Evolutionary conservation across 2,888 invertebrate species (phyloP).

Genomic region (Drosophila tanythrix): DNA sequence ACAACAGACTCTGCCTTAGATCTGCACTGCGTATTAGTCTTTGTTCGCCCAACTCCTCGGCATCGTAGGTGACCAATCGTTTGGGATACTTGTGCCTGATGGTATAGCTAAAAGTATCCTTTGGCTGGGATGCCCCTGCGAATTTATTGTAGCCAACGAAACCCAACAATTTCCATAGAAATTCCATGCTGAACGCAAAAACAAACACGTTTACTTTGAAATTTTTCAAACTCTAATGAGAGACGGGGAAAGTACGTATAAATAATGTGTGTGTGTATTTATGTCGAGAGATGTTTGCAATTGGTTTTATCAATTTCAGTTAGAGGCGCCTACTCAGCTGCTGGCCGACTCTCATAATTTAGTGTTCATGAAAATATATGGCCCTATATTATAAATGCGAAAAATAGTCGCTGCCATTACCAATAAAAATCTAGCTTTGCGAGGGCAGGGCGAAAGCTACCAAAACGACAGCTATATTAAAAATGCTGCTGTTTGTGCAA

Average conservation of each 20-base stretch:
- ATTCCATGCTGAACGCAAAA: slow-evolving; percentile 27
- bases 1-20: slow-evolving; percentile 15
- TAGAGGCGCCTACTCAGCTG: slow-evolving; percentile 56
- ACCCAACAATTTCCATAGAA: slow-evolving; percentile 30
- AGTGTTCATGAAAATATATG: slow-evolving; percentile 79
- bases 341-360: slow-evolving; percentile 59
- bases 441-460: slow-evolving; percentile 9
- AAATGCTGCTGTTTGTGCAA: slow-evolving; percentile 77
- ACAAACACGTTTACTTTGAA: slow-evolving; percentile 2
- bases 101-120: slow-evolving; percentile 35
- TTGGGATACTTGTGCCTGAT: slow-evolving; percentile 57
- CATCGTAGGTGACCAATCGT: slow-evolving; percentile 62
- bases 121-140: background rate
- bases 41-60: slow-evolving; percentile 42
- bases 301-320: slow-evolving; percentile 36
- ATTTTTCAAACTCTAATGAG: slow-evolving; percentile 17
- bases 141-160: background rate
- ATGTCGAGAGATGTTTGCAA: slow-evolving; percentile 14
- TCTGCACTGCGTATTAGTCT: slow-evolving; percentile 55
- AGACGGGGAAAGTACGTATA: background rate
- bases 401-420: slow-evolving; percentile 68
- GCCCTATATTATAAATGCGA: slow-evolving; percentile 74
- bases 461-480: slow-evolving; percentile 73
- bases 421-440: slow-evolving; percentile 57
- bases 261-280: background rate